Base-by-base conservation (phyloP, 2,888 invertebrate genomes). In the Pelosia muscerda region DNA sequence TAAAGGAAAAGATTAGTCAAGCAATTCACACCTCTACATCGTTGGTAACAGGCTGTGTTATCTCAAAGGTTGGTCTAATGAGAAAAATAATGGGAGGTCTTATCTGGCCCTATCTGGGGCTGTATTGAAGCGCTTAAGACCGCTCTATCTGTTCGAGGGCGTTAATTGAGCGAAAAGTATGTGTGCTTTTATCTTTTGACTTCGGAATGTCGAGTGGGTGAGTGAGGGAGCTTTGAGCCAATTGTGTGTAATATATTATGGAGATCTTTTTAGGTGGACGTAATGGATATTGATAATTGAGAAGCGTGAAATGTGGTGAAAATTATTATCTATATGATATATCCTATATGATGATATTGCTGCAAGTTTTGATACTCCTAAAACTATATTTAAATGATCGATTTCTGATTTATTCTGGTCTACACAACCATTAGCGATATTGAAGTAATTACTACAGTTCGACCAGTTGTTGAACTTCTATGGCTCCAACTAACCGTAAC, bases 1-100 rank as follows among this genome's bases (percentile, higher is more conserved):
- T 84, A 77, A 77, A 71, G 76, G 75, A 73, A 76, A 78, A 83
- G 84, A 84, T 86, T 86, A 85, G 81, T 74, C 76, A 74, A 76
- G 78, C 76, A 79, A 80, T 81, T 81, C 83, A 81, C 79, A 78
- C 77, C 81, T 80, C 76, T 75, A 68, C 66, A 65, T 66, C 65
- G 68, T 65, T 66, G 63, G 75, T 75, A 78, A 81, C 75, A 78
- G 81, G 71, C 72, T 66, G 75, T 75, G 82, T 79, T 81, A 81
- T 81, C 81, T 75, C 61, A 71, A 73, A 74, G 68, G 72, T 64
- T 72, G 74, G 75, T 72, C 81, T 81, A 81, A 81, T 81, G 81
- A 81, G 81, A 81, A 81, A 81, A 81, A 81, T 81, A 81, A 81
- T 81, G 81, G 69, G n/a, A n/a, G n/a, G n/a, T n/a, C n/a, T n/a